Base-by-base conservation (phyloP, 2,888 invertebrate genomes). In the Melanostoma mellinum region DNA sequence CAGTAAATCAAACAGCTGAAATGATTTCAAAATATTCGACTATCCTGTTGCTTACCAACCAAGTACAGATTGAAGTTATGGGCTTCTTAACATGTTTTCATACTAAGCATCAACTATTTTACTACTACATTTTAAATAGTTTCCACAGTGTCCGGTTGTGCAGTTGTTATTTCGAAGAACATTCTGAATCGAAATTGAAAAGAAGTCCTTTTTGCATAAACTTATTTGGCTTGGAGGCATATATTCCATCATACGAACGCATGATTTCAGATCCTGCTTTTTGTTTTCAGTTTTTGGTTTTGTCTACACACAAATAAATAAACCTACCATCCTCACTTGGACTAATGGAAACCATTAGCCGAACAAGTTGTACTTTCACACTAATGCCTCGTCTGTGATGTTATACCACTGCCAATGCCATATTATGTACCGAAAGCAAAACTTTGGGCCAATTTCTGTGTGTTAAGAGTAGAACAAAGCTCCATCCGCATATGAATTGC, bases 331-430 rank as follows among this genome's bases (percentile, higher is more conserved):
- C n/a, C 42, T 52, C 10, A 48, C 32, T 55, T 35, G 44, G 50
- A 75, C 79, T 84, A 84, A 84, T 84, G 84, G 69, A 84, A 74
- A 78, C 84, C 74, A 84, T 84, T 84, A 84, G 84, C 60, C 42
- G 67, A 71, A 84, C 84, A 84, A 84, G 84, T 84, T 84, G 69
- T 71, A 74, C 69, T 69, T 78, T 74, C 82, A 48, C 50, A 78
- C 73, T 84, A 84, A 84, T 84, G 73, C 55, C 40, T 78, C 20
- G 20, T 20, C 52, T 71, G 53, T 69, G 30, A 30, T n/a, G 32
- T 58, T 56, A 50, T 69, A 74, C 46, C 44, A 38, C 35, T 36
- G 8, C 58, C 36, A 20, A 35, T 5, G 0, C 42, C 65, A 20
- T 53, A 35, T 20, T 10, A 32, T 65, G 38, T 42, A 67, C 52